Evolutionary conservation across 1,140 invertebrate genomes (phyloP), one percentile per base, ranked within the genome.

Genomic region (Catajapyx aquilonaris): DNA sequence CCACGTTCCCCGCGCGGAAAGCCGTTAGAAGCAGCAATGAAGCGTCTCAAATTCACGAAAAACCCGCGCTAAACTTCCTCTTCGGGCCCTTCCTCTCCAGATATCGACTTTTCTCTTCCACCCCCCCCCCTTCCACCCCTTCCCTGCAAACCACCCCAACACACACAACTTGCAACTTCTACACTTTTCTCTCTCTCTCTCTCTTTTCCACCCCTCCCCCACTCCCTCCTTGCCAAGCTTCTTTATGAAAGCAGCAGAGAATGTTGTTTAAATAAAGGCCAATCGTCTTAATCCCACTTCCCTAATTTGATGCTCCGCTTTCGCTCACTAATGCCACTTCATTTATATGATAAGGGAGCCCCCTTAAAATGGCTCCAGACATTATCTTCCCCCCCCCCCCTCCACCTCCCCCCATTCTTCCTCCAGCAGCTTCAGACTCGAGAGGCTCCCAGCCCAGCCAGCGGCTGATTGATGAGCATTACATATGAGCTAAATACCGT

Each of bases 401-500:
- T 21, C 13, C 25, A n/a, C 21, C 20, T 17, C 36, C 31, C 20
- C 37, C 31, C 7, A 17, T n/a, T 18, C 38, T 13, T 28, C 19
- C 31, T 17, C 35, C 34, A 10, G 4, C 21, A 4, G 19, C 40
- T n/a, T n/a, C n/a, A n/a, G n/a, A n/a, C n/a, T n/a, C n/a, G n/a
- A n/a, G n/a, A n/a, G n/a, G n/a, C n/a, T n/a, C n/a, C n/a, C n/a
- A n/a, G n/a, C n/a, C n/a, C n/a, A n/a, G n/a, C n/a, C n/a, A n/a
- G n/a, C n/a, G n/a, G n/a, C 47, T 50, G 46, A 50, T 47, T 34
- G 42, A 49, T 49, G 48, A 41, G 16, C 43, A 43, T 48, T 48
- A 46, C 44, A 50, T 50, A 46, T 46, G 43, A 47, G 43, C 46
- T 50, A 48, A 50, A 50, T 44, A 50, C 43, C 46, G 46, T 50